Percentiles rank a stretch among this genome's conserved stretches.
phyloP scores from a whole-genome alignment of 2,888 invertebrate genomes.

The Elysia crispata region DNA sequence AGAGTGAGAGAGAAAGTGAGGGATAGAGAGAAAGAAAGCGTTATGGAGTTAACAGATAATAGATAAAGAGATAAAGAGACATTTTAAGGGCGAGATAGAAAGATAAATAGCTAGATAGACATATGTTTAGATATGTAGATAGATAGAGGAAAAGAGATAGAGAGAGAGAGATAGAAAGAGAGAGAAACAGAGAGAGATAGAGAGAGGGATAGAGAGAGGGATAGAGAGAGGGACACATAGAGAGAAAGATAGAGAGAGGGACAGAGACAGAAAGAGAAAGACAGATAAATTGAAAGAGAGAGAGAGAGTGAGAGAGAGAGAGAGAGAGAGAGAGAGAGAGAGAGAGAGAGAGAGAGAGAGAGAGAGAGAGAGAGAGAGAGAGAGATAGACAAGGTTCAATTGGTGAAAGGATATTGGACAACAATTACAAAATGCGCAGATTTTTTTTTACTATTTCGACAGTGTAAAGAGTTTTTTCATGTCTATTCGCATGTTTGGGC shows the following conservation, averaged over 20 bases:
- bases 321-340: background rate
- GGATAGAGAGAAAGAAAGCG: background rate
- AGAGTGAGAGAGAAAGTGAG: conserved; percentile 18
- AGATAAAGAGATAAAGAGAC: conserved; percentile 13
- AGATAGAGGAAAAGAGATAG: conserved; percentile 36
- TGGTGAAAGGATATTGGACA: background rate
- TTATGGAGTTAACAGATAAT: background rate
- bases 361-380: background rate
- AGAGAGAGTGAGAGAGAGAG: conserved; percentile 22
- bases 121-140: too few species aligned
- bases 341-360: background rate
- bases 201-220: background rate
- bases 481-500: too few species aligned
- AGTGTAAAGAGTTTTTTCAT: too few species aligned
- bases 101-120: too few species aligned
- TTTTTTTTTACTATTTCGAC: too few species aligned
- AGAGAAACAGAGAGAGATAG: conserved; percentile 7
- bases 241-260: background rate
- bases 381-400: conserved; percentile 25
- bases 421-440: too few species aligned
- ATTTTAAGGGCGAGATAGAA: background rate
- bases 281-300: conserved; percentile 11
- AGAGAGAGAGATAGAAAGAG: conserved; percentile 14
- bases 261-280: background rate
- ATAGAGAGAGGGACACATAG: background rate